Evolutionary conservation across 2,113 vertebrate genomes (phyloP).

Genomic region (Poecile atricapillus): DNA sequence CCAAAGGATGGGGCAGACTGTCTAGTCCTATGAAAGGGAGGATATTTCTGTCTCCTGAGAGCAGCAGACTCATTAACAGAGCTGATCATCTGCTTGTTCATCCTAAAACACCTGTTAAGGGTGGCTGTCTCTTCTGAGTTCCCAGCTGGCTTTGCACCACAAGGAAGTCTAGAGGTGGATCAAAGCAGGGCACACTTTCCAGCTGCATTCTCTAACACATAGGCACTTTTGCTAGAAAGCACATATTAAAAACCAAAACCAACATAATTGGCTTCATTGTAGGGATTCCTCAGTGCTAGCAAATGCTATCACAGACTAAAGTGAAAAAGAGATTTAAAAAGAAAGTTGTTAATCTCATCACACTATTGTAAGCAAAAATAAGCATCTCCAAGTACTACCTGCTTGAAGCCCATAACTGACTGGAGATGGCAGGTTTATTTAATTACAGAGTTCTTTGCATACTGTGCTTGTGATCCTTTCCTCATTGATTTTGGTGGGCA

Average conservation of each 20-base stretch:
- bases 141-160: background rate
- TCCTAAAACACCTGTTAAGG: fast-evolving
- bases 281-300: background rate
- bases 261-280: background rate
- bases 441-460: background rate
- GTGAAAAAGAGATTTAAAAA: background rate
- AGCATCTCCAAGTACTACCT: background rate
- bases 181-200: fast-evolving
- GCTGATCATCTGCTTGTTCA: background rate
- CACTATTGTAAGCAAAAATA: background rate
- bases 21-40: background rate
- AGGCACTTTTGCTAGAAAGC: background rate
- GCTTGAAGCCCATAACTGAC: background rate
- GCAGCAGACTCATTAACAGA: background rate
- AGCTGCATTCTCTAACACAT: background rate
- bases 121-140: background rate
- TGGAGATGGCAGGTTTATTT: background rate
- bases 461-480: background rate
- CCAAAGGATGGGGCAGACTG: background rate
- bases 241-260: background rate
- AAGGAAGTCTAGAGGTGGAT: background rate
- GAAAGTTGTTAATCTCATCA: background rate
- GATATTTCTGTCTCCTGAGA: background rate
- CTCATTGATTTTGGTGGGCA: background rate
- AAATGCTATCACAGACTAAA: background rate